Base-by-base conservation (phyloP, 2,113 vertebrate species). In the Athene noctua region DNA sequence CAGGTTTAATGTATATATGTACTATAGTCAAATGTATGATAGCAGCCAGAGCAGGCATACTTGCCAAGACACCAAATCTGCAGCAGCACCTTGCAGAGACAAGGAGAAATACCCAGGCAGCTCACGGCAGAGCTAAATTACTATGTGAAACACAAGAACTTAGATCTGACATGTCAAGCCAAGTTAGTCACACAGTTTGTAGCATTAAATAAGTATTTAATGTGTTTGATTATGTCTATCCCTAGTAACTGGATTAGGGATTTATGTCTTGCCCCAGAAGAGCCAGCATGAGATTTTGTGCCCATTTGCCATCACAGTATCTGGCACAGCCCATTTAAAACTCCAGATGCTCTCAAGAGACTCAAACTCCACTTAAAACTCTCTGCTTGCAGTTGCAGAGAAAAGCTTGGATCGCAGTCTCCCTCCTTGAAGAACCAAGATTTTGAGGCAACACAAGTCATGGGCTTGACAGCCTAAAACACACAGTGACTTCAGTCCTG, bases 21-120 rank as follows among this genome's bases (percentile, higher is more conserved):
- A 13, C 40, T 14, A 5, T 2, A 77, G 51, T 6, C 7, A 80
- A 17, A 68, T 0, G 0, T 4, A 63, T 23, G 91, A 23, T 5
- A 91, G 80, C 38, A 68, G 40, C 7, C 40, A 2, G 86, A 75
- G 68, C 63, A 71, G 75, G 25, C 0, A 2, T 5, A 49, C 42
- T 44, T 42, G 29, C 16, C n/a, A 17, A 83, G 63, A 26, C 21
- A 6, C 38, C 2, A 12, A 49, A n/a, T 5, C 55, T 81, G 68
- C 83, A 88, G 83, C 91, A 92, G 77, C 1, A 5, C 19, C 72
- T 66, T 80, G 93, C 73, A 94, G 49, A 71, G 78, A 46, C 27
- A 54, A 54, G 74, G 61, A 92, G n/a, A 40, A 92, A 52, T 6
- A 54, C 47, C 29, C 65, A 75, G 68, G 61, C 89, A 92, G 87